Percentiles rank a stretch among this genome's conserved stretches.
Evolutionary conservation across 2,797 vertebrate genomes (phyloP).

Genomic region (Poecilia gillii): DNA sequence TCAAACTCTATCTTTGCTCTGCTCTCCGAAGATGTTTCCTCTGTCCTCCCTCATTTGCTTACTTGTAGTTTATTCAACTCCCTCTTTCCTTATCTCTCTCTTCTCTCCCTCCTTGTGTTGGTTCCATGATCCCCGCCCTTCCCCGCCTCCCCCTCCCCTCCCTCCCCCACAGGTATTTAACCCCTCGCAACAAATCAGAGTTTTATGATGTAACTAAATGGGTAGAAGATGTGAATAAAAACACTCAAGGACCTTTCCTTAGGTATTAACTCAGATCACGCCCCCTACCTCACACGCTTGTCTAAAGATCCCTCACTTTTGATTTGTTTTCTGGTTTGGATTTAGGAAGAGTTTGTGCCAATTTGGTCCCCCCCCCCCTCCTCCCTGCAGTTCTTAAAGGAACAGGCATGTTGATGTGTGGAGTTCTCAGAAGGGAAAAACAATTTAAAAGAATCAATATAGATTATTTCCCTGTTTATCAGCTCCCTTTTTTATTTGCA

Average conservation of each 20-base stretch:
- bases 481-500: constrained; percentile 48
- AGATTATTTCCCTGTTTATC: constrained; percentile 16
- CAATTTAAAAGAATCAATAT: constrained; percentile 17
- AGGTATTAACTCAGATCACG: constrained; percentile 87
- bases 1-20: constrained; percentile 88
- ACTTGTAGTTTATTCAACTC: constrained; percentile 77
- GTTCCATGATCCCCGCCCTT: constrained; percentile 82
- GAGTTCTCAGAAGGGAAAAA: constrained; percentile 26
- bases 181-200: constrained; percentile 98
- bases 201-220: constrained; percentile 99
- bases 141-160: constrained; percentile 31
- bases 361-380: constrained; percentile 10
- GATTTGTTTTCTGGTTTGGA: constrained; percentile 70
- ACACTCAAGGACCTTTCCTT: constrained; percentile 98
- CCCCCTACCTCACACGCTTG: constrained; percentile 70
- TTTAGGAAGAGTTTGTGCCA: constrained; percentile 63
- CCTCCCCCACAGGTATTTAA: constrained; percentile 99
- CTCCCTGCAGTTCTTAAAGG: background rate
- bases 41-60: constrained; percentile 66
- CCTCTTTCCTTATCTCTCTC: constrained; percentile 76
- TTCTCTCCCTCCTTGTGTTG: constrained; percentile 87
- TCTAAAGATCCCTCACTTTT: constrained; percentile 63
- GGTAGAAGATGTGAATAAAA: constrained; percentile 99
- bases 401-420: constrained; percentile 55
- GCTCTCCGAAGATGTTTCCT: constrained; percentile 89